A percentile compares a stretch with the other conserved stretches of the same genome.
phyloP scores from a whole-genome alignment of 2,797 vertebrate species.

The Anguilla pacifica region DNA sequence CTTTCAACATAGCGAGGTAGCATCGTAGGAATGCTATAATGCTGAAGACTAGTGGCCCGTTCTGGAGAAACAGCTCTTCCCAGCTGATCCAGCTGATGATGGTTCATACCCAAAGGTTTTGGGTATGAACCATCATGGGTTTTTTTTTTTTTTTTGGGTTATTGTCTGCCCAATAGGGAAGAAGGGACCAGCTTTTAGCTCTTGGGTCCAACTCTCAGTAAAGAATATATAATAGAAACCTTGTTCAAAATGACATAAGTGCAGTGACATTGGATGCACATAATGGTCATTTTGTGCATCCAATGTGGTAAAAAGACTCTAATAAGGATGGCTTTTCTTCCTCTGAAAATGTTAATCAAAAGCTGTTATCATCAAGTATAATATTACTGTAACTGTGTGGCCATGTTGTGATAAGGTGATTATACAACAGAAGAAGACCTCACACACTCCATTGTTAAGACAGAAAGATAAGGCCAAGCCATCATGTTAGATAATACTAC shows the following conservation, averaged over 20 bases:
- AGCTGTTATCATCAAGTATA: not conserved
- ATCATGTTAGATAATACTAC: not conserved
- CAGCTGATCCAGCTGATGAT: constrained; percentile 2
- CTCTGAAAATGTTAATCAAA: not conserved
- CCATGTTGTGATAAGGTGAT: not conserved
- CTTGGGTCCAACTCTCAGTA: not conserved
- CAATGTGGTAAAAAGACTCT: not conserved
- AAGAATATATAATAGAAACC: not conserved
- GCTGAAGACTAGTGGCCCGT: not conserved
- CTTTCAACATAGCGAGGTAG: not conserved
- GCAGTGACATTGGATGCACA: not conserved
- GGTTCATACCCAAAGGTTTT: not conserved
- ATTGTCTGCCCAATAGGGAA: not conserved
- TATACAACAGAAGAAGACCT: not conserved
- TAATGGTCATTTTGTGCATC: not conserved
- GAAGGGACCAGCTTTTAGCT: not conserved
- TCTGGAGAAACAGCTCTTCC: constrained; percentile 24
- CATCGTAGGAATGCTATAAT: not conserved
- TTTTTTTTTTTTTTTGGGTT: no score
- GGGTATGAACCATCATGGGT: no score
- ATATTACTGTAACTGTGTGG: not conserved
- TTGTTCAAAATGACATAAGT: not conserved
- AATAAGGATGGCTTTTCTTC: not conserved
- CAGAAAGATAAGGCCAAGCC: not conserved
- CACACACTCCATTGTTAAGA: not conserved